Evolutionary conservation across 2,888 invertebrate genomes (phyloP).

Genomic region (Noctua janthe): DNA sequence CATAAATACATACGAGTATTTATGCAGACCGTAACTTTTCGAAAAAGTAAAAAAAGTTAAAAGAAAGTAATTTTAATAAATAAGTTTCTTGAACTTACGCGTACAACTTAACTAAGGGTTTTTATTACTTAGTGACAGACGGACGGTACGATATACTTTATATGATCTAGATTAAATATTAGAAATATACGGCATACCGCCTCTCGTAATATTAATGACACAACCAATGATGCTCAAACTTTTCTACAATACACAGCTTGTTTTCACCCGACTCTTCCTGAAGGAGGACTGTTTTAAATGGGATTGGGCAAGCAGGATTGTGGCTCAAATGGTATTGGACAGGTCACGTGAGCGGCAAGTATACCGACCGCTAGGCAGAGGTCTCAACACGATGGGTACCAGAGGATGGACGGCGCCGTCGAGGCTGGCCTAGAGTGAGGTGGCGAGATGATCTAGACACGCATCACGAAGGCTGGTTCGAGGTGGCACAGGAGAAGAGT

Average conservation of each 20-base stretch:
- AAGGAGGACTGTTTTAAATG: neutral
- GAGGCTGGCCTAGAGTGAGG: too few relatives aligned
- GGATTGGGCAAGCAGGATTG: too few relatives aligned
- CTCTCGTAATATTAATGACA: conserved; percentile 40
- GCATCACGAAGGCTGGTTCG: too few relatives aligned
- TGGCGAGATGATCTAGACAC: too few relatives aligned
- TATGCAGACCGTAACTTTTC: too few relatives aligned
- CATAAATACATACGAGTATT: too few relatives aligned
- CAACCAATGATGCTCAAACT: conserved; percentile 27
- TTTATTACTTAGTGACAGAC: conserved; percentile 35
- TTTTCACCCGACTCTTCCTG: neutral
- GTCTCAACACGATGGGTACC: too few relatives aligned
- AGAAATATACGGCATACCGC: conserved; percentile 40
- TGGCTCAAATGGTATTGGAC: too few relatives aligned
- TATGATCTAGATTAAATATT: conserved; percentile 48
- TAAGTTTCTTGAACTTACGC: neutral
- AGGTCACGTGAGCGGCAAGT: too few relatives aligned
- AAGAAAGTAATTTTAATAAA: neutral
- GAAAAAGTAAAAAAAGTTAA: neutral
- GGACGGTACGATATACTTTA: conserved; percentile 32
- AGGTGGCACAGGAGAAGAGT: too few relatives aligned
- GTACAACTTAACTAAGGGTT: conserved; percentile 18
- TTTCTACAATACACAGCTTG: neutral
- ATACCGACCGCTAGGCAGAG: too few relatives aligned
- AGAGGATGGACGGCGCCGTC: too few relatives aligned